Evolutionary conservation across 2,797 vertebrate species (phyloP).

Genomic region (Telmatherina bonti): DNA sequence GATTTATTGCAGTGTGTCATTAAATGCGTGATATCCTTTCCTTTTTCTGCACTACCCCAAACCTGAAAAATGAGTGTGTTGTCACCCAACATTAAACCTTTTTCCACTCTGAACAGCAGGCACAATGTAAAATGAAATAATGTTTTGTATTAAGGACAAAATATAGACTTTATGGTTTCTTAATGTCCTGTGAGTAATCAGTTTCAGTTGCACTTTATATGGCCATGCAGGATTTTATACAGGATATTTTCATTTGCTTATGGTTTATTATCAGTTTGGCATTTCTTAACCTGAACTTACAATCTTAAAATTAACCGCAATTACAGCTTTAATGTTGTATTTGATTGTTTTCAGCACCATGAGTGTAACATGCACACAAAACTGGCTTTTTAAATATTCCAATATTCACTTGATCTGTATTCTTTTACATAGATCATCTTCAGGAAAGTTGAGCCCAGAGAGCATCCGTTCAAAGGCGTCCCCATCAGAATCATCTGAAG

Average conservation of each 20-base stretch:
- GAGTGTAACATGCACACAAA: neutral
- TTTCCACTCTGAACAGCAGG: neutral
- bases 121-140: neutral
- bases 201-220: neutral
- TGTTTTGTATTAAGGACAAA: neutral
- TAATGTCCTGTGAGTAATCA: neutral
- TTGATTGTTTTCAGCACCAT: slow-evolving; percentile 6
- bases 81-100: slow-evolving; percentile 5
- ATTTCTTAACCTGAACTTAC: slow-evolving; percentile 5
- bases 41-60: slow-evolving; percentile 21
- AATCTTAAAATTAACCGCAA: neutral
- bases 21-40: slow-evolving; percentile 16
- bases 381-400: neutral
- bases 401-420: slow-evolving; percentile 24
- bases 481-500: slow-evolving; percentile 95
- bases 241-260: neutral
- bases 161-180: neutral
- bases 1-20: slow-evolving; percentile 1
- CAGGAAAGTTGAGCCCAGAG: slow-evolving; percentile 97
- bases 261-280: neutral
- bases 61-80: slow-evolving; percentile 14
- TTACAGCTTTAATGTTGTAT: neutral
- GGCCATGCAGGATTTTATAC: neutral
- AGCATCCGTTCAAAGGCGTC: slow-evolving; percentile 89
- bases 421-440: slow-evolving; percentile 87